A percentile compares a stretch with the other conserved stretches of the same genome.
These are phyloP conservation scores for Otolemur crassicaudatus DNA, from an alignment of 2,797 vertebrate species.

Conservation along the genomic window DNA sequence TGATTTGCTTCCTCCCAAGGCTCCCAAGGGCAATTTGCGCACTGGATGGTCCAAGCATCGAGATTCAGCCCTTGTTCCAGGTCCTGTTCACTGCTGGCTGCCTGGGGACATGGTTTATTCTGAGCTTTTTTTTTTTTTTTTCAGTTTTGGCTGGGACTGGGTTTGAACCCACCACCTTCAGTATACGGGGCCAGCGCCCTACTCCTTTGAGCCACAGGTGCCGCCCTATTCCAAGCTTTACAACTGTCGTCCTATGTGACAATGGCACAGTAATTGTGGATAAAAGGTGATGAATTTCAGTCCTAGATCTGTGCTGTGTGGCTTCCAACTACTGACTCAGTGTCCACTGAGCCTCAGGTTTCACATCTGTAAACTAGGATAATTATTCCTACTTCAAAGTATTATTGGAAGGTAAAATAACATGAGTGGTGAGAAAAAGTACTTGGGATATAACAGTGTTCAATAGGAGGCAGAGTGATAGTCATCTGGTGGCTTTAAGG, in stretches of 20 bases:
- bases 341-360: background rate
- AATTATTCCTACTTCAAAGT: slow-evolving; percentile 19
- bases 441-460: background rate
- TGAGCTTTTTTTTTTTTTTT: no score
- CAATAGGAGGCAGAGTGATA: background rate
- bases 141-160: no score
- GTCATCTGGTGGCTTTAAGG: background rate
- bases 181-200: no score
- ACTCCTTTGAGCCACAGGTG: no score
- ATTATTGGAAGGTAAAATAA: slow-evolving; percentile 3
- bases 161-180: no score
- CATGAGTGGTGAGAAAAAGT: background rate
- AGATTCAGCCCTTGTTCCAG: background rate
- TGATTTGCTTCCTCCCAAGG: background rate
- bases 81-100: background rate
- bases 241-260: background rate
- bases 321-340: slow-evolving; percentile 13
- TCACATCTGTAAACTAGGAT: background rate
- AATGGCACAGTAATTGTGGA: background rate
- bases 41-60: background rate
- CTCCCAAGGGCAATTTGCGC: background rate
- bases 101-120: background rate
- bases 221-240: no score
- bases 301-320: background rate
- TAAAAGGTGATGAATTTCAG: background rate